Evolutionary conservation across 2,113 vertebrate genomes (phyloP).

Genomic region (Mandrillus leucophaeus): DNA sequence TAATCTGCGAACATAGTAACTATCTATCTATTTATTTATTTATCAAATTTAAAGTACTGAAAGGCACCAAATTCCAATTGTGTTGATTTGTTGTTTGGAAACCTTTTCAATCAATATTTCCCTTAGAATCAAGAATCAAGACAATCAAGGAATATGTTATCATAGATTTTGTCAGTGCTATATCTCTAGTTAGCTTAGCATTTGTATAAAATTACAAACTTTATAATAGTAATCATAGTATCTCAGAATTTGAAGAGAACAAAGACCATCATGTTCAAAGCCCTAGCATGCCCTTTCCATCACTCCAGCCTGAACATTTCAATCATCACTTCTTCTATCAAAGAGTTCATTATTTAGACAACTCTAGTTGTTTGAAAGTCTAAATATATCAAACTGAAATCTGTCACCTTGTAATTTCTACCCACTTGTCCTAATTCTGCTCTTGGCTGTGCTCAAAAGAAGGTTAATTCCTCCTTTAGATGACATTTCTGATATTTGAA

Average conservation of each 20-base stretch:
- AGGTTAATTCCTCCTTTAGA: not conserved
- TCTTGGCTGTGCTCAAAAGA: not conserved
- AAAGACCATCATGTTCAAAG: not conserved
- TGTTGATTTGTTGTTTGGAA: not conserved
- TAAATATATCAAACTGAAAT: slow-evolving; percentile 1
- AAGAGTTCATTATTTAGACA: not conserved
- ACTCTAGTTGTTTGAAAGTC: slow-evolving; percentile 16
- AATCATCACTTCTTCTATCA: not conserved
- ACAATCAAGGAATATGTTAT: not conserved
- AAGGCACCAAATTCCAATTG: slow-evolving; percentile 1
- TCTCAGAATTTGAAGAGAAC: slow-evolving; percentile 9
- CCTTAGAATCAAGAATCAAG: slow-evolving; percentile 15
- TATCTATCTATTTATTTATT: slow-evolving; percentile 4
- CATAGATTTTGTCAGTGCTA: not conserved
- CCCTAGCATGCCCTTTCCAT: not conserved
- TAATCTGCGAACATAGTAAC: not conserved
- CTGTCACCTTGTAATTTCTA: not conserved
- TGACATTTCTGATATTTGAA: not conserved
- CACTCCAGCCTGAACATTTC: not conserved
- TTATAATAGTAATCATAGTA: slow-evolving; percentile 6
- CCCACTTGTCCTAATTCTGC: not conserved
- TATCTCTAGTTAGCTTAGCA: slow-evolving; percentile 4
- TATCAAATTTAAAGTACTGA: slow-evolving; percentile 7
- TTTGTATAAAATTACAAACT: slow-evolving; percentile 39
- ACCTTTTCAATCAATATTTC: not conserved